Base-by-base conservation (phyloP, 2,888 invertebrate genomes). In the Troides helena region DNA sequence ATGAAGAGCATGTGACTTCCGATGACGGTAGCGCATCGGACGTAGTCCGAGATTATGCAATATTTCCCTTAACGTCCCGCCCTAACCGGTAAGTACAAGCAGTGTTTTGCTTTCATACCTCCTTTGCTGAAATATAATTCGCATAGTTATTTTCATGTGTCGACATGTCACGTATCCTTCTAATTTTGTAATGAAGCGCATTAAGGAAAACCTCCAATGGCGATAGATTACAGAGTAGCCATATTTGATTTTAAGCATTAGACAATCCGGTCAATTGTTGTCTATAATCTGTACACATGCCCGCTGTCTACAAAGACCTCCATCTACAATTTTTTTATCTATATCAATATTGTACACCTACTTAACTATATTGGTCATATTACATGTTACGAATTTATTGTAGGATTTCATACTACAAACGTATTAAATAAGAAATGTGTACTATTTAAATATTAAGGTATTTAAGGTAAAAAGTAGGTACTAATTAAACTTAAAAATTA, bases 31-130 rank as follows among this genome's bases (percentile, higher is more conserved):
- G 80, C 78, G 74, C 76, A 73, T 78, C 80, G 76, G 75, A 78
- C 78, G 80, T 78, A 76, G 78, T 74, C 80, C 76, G 78, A 80
- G 80, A 85, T 88, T 89, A 89, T 88, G 88, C 88, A 90, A 90
- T 84, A 81, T 78, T 78, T 76, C 77, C 79, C 76, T 76, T 76
- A 77, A 78, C 76, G 75, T 72, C 79, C 78, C 79, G 80, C 76
- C 76, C 74, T 70, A 72, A 74, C 76, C 81, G 80, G 90, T 90
- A 84, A 88, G 88, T 88, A 80, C 71, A 64, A 77, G 73, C 76
- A 67, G 62, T 74, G 61, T 65, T 50, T 65, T 69, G n/a, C 25
- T 62, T 69, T 30, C 30, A 59, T 36, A 64, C 53, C 64, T 58
- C 57, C 56, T 36, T 67, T 62, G 61, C 62, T 21, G 56, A 25